A percentile compares a stretch with the other conserved stretches of the same genome.
Conservation (phyloP, 2,888 invertebrate genomes). For the Protophormia terraenovae region DNA sequence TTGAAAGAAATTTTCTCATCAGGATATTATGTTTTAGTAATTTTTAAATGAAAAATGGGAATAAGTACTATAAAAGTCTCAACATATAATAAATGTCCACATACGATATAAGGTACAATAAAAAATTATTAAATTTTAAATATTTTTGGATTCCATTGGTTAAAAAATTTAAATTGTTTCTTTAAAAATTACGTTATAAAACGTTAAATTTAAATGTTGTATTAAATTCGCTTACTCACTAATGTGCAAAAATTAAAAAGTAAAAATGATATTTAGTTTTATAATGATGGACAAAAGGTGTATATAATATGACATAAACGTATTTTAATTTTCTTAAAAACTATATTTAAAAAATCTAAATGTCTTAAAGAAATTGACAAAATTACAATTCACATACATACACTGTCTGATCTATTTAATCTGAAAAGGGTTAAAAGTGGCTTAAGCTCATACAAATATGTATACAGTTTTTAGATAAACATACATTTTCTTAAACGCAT, state of each 20-base stretch:
- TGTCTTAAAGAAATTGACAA: background rate
- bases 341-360: background rate
- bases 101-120: no score
- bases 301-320: background rate
- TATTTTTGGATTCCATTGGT: no score
- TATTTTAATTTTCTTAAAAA: background rate
- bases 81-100: no score
- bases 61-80: background rate
- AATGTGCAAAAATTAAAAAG: background rate
- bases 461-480: background rate
- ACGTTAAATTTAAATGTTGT: background rate
- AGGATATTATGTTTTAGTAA: slow-evolving; percentile 40
- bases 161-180: no score
- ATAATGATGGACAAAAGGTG: background rate
- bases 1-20: slow-evolving; percentile 41
- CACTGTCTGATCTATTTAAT: background rate
- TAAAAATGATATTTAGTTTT: slow-evolving; percentile 1
- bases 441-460: background rate
- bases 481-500: background rate
- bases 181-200: background rate
- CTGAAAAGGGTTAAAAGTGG: slow-evolving; percentile 6
- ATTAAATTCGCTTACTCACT: background rate
- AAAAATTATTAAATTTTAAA: no score
- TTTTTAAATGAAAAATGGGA: slow-evolving; percentile 17
- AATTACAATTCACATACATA: background rate